Evolutionary conservation across 2,797 vertebrate genomes (phyloP).

Genomic region (Sphenopsis melanotis): DNA sequence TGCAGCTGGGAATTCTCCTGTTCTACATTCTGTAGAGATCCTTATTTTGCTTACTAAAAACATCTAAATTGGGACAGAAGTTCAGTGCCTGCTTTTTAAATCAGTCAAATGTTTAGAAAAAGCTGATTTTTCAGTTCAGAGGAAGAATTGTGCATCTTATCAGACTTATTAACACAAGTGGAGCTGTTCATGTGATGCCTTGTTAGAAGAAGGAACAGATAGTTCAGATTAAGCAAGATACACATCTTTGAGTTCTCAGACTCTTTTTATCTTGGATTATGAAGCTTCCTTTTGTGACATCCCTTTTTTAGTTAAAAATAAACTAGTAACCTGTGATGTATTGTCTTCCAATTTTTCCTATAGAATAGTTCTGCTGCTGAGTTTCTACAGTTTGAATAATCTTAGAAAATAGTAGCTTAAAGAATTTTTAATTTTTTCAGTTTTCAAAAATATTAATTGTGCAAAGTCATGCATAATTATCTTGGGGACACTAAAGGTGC

Average conservation of each 20-base stretch:
- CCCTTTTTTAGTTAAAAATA: background rate
- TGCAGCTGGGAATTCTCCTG: background rate
- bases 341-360: background rate
- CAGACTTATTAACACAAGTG: background rate
- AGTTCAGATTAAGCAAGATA: background rate
- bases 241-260: background rate
- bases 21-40: background rate
- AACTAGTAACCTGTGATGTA: background rate
- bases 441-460: background rate
- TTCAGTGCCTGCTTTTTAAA: background rate
- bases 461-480: background rate
- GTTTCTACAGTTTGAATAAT: background rate
- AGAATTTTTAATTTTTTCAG: background rate
- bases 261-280: background rate
- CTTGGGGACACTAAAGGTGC: background rate
- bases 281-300: background rate
- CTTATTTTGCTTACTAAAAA: background rate
- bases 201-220: background rate
- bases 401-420: background rate
- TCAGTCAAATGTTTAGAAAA: background rate
- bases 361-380: background rate
- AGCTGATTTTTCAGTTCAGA: background rate
- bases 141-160: background rate
- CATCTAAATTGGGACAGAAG: background rate
- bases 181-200: background rate